Base-by-base conservation (phyloP, 2,113 vertebrate genomes). In the Podarcis raffonei region DNA sequence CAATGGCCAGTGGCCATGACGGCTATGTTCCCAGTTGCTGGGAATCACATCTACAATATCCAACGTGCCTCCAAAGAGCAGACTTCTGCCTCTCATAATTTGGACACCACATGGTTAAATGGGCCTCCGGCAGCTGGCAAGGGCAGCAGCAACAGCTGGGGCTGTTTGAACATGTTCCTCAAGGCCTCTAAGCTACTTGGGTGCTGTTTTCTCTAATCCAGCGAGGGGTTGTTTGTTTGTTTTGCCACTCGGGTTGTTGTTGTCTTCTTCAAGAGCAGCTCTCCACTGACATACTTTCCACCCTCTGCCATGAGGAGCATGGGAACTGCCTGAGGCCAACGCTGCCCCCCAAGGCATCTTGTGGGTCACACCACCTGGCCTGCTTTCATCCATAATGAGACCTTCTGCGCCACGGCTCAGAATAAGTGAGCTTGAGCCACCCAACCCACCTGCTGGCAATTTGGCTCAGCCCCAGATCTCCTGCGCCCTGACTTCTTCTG, bases 81-180 rank as follows among this genome's bases (percentile, higher is more conserved):
- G 39, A 35, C 2, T 7, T 35, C 75, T 35, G 57, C 25, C 13
- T 37, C 48, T 35, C 37, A 3, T 2, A 6, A 57, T 53, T 48
- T 23, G 8, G 42, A 77, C 30, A 16, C 32, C 65, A 53, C 37
- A 30, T 39, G 3, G 39, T 30, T 16, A 25, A 39, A 37, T 4
- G 7, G 27, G 37, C 48, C 16, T 30, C 0, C 4, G 2, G 5
- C 32, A 27, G n/a, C 18, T 11, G 32, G 25, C 16, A 23, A 32
- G 1, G 15, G 7, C 7, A 18, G 4, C 30, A 0, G 69, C n/a
- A n/a, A 15, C 6, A 13, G 1, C 39, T 0, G 9, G 22, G 53
- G 86, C 86, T 16, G 2, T 20, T 72, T 57, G 83, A 48, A 83
- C 72, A 83, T 65, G 72, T 83, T 76, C 35, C 35, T 6, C n/a